Percentiles rank a stretch among this genome's conserved stretches.
Evolutionary conservation across 2,113 vertebrate genomes (phyloP).

Genomic region (Varanus komodoensis): DNA sequence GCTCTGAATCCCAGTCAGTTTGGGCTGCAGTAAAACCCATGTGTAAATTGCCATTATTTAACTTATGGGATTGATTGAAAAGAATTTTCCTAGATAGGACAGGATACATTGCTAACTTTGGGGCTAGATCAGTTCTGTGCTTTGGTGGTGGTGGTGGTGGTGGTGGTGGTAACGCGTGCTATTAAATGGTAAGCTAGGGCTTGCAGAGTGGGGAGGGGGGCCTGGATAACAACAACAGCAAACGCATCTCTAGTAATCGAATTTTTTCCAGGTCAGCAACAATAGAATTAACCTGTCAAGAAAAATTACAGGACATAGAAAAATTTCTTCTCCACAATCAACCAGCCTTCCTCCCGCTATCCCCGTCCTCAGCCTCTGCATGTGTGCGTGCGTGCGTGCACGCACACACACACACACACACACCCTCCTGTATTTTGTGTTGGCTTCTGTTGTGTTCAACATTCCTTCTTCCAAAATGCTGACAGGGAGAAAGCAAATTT

Average conservation of each 20-base stretch:
- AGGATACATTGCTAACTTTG: accelerated
- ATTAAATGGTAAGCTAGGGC: constrained; percentile 23
- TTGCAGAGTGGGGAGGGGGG: not conserved
- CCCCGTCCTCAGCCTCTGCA: not conserved
- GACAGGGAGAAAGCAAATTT: not conserved
- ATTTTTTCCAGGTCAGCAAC: constrained; percentile 19
- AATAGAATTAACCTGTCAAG: constrained; percentile 20
- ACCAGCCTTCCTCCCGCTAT: not conserved
- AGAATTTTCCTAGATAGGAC: not conserved
- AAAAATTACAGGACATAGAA: not conserved
- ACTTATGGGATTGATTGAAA: not conserved
- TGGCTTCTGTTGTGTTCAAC: no score
- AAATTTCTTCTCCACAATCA: not conserved
- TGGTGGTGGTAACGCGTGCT: not conserved
- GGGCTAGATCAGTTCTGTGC: not conserved
- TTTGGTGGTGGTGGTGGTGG: not conserved
- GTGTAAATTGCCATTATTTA: not conserved
- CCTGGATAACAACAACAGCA: not conserved
- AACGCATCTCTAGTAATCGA: not conserved
- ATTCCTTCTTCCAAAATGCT: not conserved
- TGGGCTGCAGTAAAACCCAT: not conserved
- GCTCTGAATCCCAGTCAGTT: not conserved
- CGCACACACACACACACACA: no score
- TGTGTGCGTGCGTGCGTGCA: no score
- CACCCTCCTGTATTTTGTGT: not conserved